phyloP scores from a whole-genome alignment of 2,888 invertebrate species.

The Athalia cordata region DNA sequence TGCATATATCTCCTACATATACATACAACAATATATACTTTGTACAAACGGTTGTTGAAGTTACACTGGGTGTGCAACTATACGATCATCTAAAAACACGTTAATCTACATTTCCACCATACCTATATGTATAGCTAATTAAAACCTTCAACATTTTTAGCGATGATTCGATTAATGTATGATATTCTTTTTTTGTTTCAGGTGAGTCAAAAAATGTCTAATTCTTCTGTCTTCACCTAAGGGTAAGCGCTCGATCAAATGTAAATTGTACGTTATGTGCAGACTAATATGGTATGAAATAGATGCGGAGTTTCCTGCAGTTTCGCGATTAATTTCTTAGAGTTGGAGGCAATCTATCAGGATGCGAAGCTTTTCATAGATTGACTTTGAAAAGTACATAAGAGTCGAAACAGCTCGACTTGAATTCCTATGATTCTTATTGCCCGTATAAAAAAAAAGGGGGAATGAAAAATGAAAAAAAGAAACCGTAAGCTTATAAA shows the following conservation, averaged over 20 bases:
- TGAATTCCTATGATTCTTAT: too few relatives aligned
- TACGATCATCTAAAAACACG: not conserved
- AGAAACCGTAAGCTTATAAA: too few relatives aligned
- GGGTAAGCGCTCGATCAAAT: constrained; percentile 3
- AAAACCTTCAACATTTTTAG: not conserved
- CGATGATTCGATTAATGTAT: not conserved
- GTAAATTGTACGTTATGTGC: too few relatives aligned
- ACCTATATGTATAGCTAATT: not conserved
- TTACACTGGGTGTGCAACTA: not conserved
- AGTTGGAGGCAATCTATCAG: too few relatives aligned
- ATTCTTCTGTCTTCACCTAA: not conserved
- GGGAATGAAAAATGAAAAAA: too few relatives aligned
- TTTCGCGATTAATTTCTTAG: too few relatives aligned
- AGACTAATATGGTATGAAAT: too few relatives aligned
- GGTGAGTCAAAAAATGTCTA: constrained; percentile 8
- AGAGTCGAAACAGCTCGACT: too few relatives aligned
- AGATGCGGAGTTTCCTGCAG: too few relatives aligned
- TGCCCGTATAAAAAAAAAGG: too few relatives aligned
- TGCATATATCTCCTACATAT: not conserved
- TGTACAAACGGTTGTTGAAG: constrained; percentile 13
- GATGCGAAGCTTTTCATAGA: too few relatives aligned
- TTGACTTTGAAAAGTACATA: too few relatives aligned
- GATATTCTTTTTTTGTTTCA: constrained; percentile 20
- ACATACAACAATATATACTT: not conserved
- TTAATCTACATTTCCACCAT: not conserved